Evolutionary conservation across 2,888 invertebrate species (phyloP), one percentile per base, ranked within the genome.

Genomic region (Chrysopilus asiliformis): DNA sequence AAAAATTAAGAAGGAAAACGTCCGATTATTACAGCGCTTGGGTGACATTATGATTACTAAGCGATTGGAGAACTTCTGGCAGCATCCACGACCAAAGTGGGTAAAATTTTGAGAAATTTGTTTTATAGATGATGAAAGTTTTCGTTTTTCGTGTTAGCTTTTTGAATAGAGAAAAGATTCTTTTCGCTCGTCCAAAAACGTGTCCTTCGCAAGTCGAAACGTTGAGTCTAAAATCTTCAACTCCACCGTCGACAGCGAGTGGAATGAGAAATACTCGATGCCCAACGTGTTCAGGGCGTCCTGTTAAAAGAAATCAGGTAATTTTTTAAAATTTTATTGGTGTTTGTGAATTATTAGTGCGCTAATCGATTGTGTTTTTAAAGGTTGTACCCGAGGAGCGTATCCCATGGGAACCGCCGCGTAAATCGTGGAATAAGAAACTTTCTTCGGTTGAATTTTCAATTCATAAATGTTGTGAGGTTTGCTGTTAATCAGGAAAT

Each of bases 11-110:
- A 63, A 64, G 34, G 79, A 81, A 51, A 83, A 83, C 63, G 70
- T 74, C 49, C 68, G 74, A 29, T 58, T 83, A 38, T 60, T 81
- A 47, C 76, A 79, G 60, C 71, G 76, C 32, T 65, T 82, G 45
- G 66, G 66, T 38, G 66, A 68, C 45, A 74, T 82, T 48, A 80
- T 79, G 78, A 64, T 60, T 40, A 71, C 66, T 24, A 76, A 71
- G 52, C 64, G 80, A 29, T 66, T 80, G 25, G 76, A 79, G 48
- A 78, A 81, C 53, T 67, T 66, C 43, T 80, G 79, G 79, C 53
- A 58, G 10, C 67, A 69, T 31, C 74, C 78, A 13, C 61, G 71
- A 51, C 79, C 78, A 5, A 74, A 60, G 62, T 62, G 46, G 47
- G 47, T 45, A 14, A 16, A 22, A 18, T 28, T 19, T 12, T 19